phyloP scores from a whole-genome alignment of 2,113 vertebrate genomes.

The Phaethornis superciliosus region DNA sequence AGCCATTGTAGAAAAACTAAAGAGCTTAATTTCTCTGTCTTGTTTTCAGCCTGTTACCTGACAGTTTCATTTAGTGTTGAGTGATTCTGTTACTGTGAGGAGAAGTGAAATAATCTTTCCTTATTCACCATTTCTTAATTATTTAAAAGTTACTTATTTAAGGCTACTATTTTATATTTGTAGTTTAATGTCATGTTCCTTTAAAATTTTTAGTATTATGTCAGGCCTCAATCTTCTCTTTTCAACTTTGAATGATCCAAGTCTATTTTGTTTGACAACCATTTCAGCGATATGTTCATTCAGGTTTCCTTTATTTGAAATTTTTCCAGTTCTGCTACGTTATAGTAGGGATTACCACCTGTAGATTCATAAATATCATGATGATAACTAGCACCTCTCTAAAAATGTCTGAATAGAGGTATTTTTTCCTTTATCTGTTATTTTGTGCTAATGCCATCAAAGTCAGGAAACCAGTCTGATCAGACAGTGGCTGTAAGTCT shows the following conservation, averaged over 20 bases:
- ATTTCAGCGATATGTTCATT: background rate
- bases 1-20: background rate
- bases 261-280: background rate
- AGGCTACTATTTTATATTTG: background rate
- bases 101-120: background rate
- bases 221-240: background rate
- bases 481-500: background rate
- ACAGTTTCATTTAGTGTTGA: background rate
- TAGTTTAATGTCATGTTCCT: background rate
- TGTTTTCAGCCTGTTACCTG: background rate
- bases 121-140: background rate
- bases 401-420: background rate
- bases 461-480: background rate
- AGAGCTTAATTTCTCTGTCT: background rate
- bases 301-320: background rate
- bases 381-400: background rate
- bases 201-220: background rate
- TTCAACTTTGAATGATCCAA: background rate
- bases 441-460: background rate
- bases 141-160: background rate
- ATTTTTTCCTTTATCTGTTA: background rate
- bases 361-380: background rate
- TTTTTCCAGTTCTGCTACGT: background rate
- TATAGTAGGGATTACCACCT: background rate
- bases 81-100: background rate